Conservation (phyloP, 2,797 vertebrate genomes). For the Petrocephalus sullivani region DNA sequence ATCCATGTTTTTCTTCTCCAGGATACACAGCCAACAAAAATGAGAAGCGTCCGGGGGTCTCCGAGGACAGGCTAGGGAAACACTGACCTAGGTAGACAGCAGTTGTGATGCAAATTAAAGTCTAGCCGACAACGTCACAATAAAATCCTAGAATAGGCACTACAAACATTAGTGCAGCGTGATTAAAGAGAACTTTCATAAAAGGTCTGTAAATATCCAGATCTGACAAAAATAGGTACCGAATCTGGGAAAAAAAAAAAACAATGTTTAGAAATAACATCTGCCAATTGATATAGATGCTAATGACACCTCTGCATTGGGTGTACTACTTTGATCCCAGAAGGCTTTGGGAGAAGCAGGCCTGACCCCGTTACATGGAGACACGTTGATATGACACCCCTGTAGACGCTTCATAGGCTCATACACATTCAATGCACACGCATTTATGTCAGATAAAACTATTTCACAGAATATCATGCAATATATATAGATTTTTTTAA, state of each 20-base stretch:
- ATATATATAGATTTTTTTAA: neutral
- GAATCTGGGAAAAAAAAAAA: neutral
- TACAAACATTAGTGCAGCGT: neutral
- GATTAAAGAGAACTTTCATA: neutral
- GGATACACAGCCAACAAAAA: neutral
- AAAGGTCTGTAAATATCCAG: slow-evolving; percentile 2
- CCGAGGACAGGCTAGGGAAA: neutral
- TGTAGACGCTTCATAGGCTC: neutral
- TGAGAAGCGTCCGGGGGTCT: neutral
- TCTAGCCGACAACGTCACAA: neutral
- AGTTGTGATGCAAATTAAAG: neutral
- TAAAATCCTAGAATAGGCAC: neutral
- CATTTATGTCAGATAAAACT: neutral
- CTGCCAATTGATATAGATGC: neutral
- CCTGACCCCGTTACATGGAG: neutral
- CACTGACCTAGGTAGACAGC: neutral
- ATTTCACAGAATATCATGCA: slow-evolving; percentile 20
- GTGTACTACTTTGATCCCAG: neutral
- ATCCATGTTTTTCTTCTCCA: neutral
- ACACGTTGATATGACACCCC: neutral
- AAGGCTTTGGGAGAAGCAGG: neutral
- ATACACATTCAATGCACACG: neutral
- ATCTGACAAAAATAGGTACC: neutral
- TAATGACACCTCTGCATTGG: neutral
- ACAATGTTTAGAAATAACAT: neutral